These are phyloP conservation scores for Dendroctonus valens DNA, from an alignment of 1,140 invertebrate genomes.

Conservation along the genomic window DNA sequence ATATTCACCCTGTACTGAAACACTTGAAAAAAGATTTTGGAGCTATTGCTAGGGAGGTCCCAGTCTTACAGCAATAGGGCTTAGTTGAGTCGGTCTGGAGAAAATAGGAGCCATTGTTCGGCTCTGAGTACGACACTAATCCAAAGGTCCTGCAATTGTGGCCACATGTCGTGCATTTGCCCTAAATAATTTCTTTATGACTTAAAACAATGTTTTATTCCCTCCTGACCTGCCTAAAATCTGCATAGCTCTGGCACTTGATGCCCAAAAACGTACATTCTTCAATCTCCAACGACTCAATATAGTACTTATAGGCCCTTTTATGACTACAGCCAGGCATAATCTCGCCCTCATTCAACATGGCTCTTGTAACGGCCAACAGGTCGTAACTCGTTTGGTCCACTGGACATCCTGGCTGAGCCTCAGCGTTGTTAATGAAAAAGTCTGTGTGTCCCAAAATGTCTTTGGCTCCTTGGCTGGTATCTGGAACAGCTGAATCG, in stretches of 20 bases:
- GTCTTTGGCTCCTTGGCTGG: conserved; percentile 42
- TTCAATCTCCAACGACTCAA: conserved; percentile 40
- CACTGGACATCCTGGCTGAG: conserved; percentile 45
- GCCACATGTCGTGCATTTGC: conserved; percentile 40
- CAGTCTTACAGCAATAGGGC: conserved; percentile 38
- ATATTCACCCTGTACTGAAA: conserved; percentile 36
- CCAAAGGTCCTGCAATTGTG: conserved; percentile 37
- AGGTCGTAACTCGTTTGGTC: conserved; percentile 35
- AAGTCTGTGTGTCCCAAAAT: conserved; percentile 45
- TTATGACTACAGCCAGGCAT: conserved; percentile 48
- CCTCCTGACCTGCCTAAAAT: conserved; percentile 37
- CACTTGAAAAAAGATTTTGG: conserved; percentile 31
- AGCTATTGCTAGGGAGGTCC: not conserved
- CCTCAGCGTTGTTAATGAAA: conserved; percentile 42
- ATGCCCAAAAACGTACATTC: conserved; percentile 46
- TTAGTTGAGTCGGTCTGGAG: conserved; percentile 31
- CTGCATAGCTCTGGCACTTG: conserved; percentile 35
- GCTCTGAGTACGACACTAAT: conserved; percentile 17
- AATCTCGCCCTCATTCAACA: conserved; percentile 42
- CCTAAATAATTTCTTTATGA: conserved; percentile 31
- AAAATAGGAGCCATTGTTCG: conserved; percentile 30
- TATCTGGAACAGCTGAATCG: conserved; percentile 22
- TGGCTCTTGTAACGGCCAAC: conserved; percentile 37
- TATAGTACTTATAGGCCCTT: conserved; percentile 47
- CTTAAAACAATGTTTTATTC: not conserved